Evolutionary conservation across 2,888 invertebrate genomes (phyloP), one percentile per base, ranked within the genome.

Genomic region (Cephus pulcher): DNA sequence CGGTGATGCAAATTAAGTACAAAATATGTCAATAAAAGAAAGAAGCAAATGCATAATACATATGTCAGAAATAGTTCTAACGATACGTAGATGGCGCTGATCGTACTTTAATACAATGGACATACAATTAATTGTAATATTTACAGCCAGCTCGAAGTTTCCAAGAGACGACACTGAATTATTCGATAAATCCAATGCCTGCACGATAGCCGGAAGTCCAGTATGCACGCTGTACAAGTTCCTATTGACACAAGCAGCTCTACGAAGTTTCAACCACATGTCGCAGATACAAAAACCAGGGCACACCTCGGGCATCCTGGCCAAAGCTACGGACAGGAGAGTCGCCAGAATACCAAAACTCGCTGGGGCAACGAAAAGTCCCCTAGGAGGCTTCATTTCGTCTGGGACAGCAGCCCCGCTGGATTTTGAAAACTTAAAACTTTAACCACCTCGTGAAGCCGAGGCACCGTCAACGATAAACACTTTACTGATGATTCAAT

Each of bases 161-260:
- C 76, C 81, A 56, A 92, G 79, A 33, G 82, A 74, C 33, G 87
- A 82, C 79, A 92, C 87, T n/a, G 89, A 87, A 80, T 92, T 92
- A 80, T 89, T 88, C 76, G 88, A 91, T 34, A 91, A 81, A 82
- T 91, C 91, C 78, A 91, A 83, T 4, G 88, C 91, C 79, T 90
- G 87, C 6, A 90, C 87, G 23, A 79, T 79, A 75, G 80, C 81
- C 37, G 89, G 79, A 30, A 86, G 86, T 79, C 88, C 89, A 71
- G 88, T 86, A 79, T 89, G 82, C 40, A 91, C 83, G 83, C 87
- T 89, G 82, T 88, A 88, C 73, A 91, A 87, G 79, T 85, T 84
- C 79, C 84, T 86, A 30, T 88, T 86, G 34, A 84, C 83, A 82
- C 91, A 91, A 75, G 87, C 85, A 40, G 89, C 90, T 78, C 87